Conservation (phyloP, 1,140 invertebrate genomes). For the Aleiodes sp. region DNA sequence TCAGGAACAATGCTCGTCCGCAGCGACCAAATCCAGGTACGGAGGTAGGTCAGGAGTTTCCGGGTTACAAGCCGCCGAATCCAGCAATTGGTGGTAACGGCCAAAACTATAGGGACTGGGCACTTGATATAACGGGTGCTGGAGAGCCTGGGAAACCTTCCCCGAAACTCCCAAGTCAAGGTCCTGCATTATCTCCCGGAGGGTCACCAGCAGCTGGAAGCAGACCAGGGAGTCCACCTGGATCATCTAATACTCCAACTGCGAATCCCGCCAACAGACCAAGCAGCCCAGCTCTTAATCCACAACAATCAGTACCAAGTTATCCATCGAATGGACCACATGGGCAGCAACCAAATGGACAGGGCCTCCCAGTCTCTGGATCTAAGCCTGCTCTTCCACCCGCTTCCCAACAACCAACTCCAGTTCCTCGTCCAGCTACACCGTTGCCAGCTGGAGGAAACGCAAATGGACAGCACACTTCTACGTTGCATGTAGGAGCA, state of each 20-base stretch:
- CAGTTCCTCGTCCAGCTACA: background rate
- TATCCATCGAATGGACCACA: background rate
- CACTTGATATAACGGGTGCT: constrained; percentile 52
- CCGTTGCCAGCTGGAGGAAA: background rate
- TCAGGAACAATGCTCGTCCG: constrained; percentile 42
- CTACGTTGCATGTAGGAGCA: constrained; percentile 28
- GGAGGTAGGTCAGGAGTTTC: constrained; percentile 54
- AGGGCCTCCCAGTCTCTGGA: background rate
- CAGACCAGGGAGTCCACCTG: constrained; percentile 13
- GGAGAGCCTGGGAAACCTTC: constrained; percentile 43
- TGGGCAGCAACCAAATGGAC: background rate
- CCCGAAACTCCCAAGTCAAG: constrained; percentile 42
- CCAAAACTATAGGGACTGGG: constrained; percentile 54
- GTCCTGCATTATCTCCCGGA: constrained; percentile 32
- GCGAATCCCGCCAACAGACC: background rate
- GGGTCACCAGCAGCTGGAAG: background rate
- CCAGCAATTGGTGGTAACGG: constrained; percentile 38
- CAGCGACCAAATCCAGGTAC: constrained; percentile 54
- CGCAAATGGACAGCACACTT: background rate
- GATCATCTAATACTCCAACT: background rate
- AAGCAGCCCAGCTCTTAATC: no score
- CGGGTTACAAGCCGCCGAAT: constrained; percentile 33
- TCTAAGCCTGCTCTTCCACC: background rate
- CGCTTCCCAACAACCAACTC: background rate
- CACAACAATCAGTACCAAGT: background rate